Evolutionary conservation across 2,797 vertebrate species (phyloP).

Genomic region (Glossophaga mutica): DNA sequence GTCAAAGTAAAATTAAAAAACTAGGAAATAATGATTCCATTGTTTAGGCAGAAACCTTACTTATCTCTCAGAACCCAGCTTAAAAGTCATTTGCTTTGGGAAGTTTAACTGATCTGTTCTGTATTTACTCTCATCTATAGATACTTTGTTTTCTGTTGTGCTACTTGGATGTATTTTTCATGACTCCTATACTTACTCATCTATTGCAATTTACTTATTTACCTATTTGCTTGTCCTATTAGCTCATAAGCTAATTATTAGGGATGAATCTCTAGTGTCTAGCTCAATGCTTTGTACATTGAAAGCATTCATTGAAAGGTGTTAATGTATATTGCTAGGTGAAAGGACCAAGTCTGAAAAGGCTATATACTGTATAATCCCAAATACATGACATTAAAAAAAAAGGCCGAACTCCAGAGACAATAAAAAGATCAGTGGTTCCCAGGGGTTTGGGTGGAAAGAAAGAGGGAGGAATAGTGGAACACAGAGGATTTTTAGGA

Average conservation of each 20-base stretch:
- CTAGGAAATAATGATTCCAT: background rate
- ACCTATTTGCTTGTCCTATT: background rate
- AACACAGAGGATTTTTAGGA: background rate
- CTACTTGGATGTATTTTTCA: background rate
- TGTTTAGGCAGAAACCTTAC: background rate
- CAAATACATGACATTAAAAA: background rate
- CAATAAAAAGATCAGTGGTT: background rate
- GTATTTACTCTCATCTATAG: background rate
- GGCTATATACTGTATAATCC: background rate
- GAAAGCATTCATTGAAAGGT: background rate
- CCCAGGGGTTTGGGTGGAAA: background rate
- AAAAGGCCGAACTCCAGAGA: background rate
- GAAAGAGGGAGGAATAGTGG: background rate
- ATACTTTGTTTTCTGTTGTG: background rate
- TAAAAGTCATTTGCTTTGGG: background rate
- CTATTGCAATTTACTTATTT: background rate
- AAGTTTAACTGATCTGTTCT: background rate
- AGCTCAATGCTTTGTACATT: background rate
- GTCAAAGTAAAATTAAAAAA: background rate
- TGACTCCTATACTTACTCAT: background rate
- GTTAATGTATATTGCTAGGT: background rate
- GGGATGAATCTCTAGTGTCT: background rate
- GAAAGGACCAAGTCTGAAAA: background rate
- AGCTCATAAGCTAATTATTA: background rate
- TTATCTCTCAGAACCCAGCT: background rate